Evolutionary conservation across 2,888 invertebrate species (phyloP), one percentile per base, ranked within the genome.

Genomic region (Chesias legatella): DNA sequence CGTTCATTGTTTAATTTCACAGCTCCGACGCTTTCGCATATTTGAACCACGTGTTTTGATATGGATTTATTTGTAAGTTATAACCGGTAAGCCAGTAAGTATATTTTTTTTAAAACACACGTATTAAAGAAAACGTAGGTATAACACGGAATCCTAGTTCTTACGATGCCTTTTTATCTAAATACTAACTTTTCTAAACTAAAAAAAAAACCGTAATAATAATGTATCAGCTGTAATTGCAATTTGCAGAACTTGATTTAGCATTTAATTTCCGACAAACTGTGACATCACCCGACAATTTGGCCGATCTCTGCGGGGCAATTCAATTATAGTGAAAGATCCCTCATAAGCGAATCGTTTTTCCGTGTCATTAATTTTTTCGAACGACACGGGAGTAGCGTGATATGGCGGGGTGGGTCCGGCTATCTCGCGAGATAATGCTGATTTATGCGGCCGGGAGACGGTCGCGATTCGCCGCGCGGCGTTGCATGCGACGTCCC

Each of bases 331-430:
- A 86, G 77, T 79, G 83, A 84, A 83, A 84, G 84, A 88, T 88
- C 88, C 85, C 86, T 88, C 88, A 88, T 88, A 88, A 88, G 86
- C 85, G 88, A 85, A 86, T 86, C 88, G 86, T 86, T 88, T 88
- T 88, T 88, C 88, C 88, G 83, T 75, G 85, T 84, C 88, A 88
- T 88, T 86, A 88, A 88, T 85, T 88, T 88, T 86, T 88, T 84
- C 82, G 77, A 88, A 86, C 85, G 88, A 84, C 84, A 85, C 83
- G 73, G 79, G 81, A 75, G 75, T 67, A 69, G 78, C 78, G 78
- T 75, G 86, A 84, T 86, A 85, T 71, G 80, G 78, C 80, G 73
- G 79, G 78, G 79, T 72, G 79, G 75, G 78, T 76, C 78, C 78
- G 86, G 85, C 84, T 88, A 88, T 88, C 88, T 88, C 83, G 78